Conservation (phyloP, 2,888 invertebrate genomes). For the Habroteleia sp. region DNA sequence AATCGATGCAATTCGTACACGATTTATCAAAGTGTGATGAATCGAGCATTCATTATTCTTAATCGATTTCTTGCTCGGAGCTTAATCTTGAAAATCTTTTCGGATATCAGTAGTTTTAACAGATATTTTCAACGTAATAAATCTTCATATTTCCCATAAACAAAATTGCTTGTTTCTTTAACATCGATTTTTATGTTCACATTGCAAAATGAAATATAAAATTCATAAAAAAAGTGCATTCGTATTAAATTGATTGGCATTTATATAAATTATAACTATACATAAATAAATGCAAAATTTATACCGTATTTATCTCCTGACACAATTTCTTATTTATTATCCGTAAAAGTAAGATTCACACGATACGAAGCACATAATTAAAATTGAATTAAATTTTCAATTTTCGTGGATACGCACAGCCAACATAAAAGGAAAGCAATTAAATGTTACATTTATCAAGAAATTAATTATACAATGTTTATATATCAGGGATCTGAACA, state of each 20-base stretch:
- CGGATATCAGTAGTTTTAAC: not conserved
- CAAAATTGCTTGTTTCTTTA: too few relatives aligned
- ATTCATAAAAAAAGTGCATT: too few relatives aligned
- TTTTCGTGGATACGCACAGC: slow-evolving; percentile 15
- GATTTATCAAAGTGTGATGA: slow-evolving; percentile 65
- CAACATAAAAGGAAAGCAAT: slow-evolving; percentile 40
- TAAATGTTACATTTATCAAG: slow-evolving; percentile 47
- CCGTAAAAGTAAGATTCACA: slow-evolving; percentile 7
- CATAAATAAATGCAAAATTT: too few relatives aligned
- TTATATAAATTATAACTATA: too few relatives aligned
- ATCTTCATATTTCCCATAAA: too few relatives aligned
- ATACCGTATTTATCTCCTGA: too few relatives aligned
- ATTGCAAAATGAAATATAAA: too few relatives aligned
- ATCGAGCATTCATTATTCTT: slow-evolving; percentile 62
- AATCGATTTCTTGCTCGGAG: slow-evolving; percentile 57
- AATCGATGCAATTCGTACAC: slow-evolving; percentile 50
- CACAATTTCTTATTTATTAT: slow-evolving; percentile 3
- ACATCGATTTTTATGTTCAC: too few relatives aligned
- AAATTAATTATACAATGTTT: slow-evolving; percentile 55
- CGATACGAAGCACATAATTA: slow-evolving; percentile 17
- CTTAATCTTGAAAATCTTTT: slow-evolving; percentile 28
- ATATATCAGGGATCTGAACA: slow-evolving; percentile 55
- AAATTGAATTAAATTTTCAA: slow-evolving; percentile 41
- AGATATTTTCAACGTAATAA: not conserved
- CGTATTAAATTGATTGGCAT: too few relatives aligned